Evolutionary conservation across 1,140 invertebrate species (phyloP).

Genomic region (Ips nitidus): DNA sequence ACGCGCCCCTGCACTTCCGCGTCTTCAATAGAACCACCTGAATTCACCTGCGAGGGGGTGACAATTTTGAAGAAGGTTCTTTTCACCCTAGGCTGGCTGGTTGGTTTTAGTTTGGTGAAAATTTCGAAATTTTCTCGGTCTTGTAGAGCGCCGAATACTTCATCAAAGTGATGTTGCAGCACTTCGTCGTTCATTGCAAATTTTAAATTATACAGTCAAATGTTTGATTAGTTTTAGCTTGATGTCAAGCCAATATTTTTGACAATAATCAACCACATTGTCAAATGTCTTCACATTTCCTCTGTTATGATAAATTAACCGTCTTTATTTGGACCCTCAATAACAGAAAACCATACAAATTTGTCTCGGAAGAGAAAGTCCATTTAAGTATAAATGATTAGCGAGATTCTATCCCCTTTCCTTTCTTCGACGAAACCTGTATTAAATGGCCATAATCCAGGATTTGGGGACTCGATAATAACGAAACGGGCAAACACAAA

Average conservation of each 20-base stretch:
- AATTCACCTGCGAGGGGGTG: constrained; percentile 10
- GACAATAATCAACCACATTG: no score
- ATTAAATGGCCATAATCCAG: no score
- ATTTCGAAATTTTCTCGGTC: constrained; percentile 39
- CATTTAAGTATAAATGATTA: no score
- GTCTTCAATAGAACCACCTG: not conserved
- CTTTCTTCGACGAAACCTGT: no score
- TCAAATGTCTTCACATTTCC: no score
- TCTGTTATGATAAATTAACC: no score
- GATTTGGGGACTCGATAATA: not conserved
- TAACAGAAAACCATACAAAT: no score
- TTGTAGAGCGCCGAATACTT: constrained; percentile 37
- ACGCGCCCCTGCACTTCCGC: not conserved
- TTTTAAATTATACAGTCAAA: constrained; percentile 14
- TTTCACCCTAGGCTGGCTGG: constrained; percentile 22
- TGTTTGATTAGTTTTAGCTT: not conserved
- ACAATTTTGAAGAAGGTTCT: constrained; percentile 35
- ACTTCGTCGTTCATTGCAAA: constrained; percentile 36
- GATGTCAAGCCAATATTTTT: not conserved
- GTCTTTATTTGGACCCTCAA: no score
- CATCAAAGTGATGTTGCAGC: constrained; percentile 38
- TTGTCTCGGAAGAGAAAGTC: no score
- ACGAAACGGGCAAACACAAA: not conserved
- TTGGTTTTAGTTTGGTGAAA: constrained; percentile 33
- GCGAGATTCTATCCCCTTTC: no score